A percentile compares a stretch with the other conserved stretches of the same genome.
Conservation (phyloP, 2,113 vertebrate species). For the Aix galericulata region DNA sequence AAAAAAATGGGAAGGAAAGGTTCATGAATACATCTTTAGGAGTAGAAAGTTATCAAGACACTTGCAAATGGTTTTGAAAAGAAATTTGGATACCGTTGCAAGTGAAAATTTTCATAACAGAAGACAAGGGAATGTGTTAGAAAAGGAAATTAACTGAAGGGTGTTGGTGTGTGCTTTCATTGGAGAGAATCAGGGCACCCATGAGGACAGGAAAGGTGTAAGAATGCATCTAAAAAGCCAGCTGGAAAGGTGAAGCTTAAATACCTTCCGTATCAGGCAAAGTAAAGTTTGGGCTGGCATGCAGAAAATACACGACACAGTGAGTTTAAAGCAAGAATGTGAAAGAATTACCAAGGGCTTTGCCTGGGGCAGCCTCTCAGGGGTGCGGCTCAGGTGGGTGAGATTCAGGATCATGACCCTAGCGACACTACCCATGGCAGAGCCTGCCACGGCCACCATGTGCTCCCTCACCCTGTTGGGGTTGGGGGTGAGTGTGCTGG, state of each 20-base stretch:
- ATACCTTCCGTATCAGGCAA: background rate
- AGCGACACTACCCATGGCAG: background rate
- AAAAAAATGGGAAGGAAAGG: background rate
- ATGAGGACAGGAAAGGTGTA: background rate
- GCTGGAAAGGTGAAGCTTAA: background rate
- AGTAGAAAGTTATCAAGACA: background rate
- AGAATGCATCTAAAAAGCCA: background rate
- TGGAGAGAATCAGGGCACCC: background rate
- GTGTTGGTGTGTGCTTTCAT: background rate
- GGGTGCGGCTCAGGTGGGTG: background rate
- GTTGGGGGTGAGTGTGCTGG: accelerated
- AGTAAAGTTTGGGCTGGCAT: background rate
- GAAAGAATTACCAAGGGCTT: background rate
- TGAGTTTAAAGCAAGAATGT: accelerated
- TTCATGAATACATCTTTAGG: background rate
- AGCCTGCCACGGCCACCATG: background rate
- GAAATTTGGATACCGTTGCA: background rate
- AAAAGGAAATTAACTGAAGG: background rate
- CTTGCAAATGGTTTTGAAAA: background rate
- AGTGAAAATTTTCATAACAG: background rate
- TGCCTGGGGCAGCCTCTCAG: background rate
- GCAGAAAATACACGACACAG: background rate
- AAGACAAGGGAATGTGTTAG: background rate
- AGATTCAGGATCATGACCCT: background rate
- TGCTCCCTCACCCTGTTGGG: background rate